These are phyloP conservation scores for Falco cherrug DNA, from an alignment of 2,797 vertebrate genomes.

Conservation along the genomic window DNA sequence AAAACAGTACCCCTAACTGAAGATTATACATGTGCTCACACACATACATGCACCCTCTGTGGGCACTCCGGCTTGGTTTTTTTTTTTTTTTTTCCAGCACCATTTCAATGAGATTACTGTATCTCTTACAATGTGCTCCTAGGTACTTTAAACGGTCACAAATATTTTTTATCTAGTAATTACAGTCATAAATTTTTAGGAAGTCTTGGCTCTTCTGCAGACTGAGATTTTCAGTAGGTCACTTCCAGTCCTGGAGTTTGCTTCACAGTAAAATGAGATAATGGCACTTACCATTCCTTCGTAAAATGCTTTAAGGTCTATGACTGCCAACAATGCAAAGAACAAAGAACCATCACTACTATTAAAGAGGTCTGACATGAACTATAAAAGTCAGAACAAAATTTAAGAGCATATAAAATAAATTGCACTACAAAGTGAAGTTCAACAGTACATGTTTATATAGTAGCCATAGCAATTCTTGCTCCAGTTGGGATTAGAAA, in stretches of 20 bases:
- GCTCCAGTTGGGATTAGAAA: neutral
- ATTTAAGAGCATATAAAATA: neutral
- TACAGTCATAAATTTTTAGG: neutral
- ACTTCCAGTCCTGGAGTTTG: neutral
- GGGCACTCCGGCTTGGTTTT: too few species aligned
- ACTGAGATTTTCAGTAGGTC: neutral
- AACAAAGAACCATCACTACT: neutral
- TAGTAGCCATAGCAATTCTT: neutral
- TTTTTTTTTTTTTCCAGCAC: neutral
- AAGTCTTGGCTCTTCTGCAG: neutral
- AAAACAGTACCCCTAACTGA: neutral
- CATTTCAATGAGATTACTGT: neutral
- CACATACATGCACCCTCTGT: neutral
- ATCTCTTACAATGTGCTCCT: neutral
- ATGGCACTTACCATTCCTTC: neutral
- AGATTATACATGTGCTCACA: neutral
- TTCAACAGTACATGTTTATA: neutral
- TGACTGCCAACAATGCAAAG: neutral
- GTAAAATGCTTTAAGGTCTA: neutral
- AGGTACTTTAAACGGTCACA: neutral
- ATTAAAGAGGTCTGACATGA: neutral
- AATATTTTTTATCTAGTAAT: neutral
- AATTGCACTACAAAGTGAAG: neutral
- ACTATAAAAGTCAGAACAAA: slow-evolving; percentile 1
- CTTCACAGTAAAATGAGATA: neutral